These are phyloP conservation scores for Noctua janthe DNA, from an alignment of 2,888 invertebrate genomes.

Conservation along the genomic window DNA sequence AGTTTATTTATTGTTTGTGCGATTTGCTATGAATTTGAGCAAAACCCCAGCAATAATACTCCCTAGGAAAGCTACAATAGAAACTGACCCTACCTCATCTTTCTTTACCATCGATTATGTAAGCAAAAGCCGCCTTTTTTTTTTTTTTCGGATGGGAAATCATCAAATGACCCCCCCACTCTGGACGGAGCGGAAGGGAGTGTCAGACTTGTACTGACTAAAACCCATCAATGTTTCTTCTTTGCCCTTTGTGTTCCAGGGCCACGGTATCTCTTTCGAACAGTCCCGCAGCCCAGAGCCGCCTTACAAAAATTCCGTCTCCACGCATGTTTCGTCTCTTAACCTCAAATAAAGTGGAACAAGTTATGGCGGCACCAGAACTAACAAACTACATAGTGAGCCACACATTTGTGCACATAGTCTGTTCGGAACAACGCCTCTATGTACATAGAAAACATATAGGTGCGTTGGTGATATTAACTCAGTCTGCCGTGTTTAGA, in stretches of 20 bases:
- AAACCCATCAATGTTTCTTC: too few species aligned
- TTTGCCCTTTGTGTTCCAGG: too few species aligned
- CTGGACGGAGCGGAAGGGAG: too few species aligned
- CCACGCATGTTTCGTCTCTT: not conserved
- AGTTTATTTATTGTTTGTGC: not conserved
- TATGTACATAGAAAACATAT: slow-evolving; percentile 20
- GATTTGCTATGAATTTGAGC: too few species aligned
- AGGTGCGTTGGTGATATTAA: slow-evolving; percentile 36
- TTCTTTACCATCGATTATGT: not conserved
- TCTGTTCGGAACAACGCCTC: slow-evolving; percentile 20
- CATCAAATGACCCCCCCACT: too few species aligned
- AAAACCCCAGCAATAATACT: too few species aligned
- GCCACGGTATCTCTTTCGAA: too few species aligned
- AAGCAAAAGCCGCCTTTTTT: not conserved
- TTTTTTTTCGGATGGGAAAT: too few species aligned
- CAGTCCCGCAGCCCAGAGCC: not conserved
- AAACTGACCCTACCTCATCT: not conserved
- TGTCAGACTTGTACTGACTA: too few species aligned
- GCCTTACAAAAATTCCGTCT: not conserved
- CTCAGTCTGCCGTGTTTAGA: slow-evolving; percentile 30
- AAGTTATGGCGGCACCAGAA: slow-evolving; percentile 21
- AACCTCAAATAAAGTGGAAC: slow-evolving; percentile 33
- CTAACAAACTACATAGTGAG: slow-evolving; percentile 13
- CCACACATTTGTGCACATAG: slow-evolving; percentile 38
- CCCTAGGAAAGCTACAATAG: too few species aligned